Evolutionary conservation across 2,888 invertebrate species (phyloP), one percentile per base, ranked within the genome.

Genomic region (Melanostoma scalare): DNA sequence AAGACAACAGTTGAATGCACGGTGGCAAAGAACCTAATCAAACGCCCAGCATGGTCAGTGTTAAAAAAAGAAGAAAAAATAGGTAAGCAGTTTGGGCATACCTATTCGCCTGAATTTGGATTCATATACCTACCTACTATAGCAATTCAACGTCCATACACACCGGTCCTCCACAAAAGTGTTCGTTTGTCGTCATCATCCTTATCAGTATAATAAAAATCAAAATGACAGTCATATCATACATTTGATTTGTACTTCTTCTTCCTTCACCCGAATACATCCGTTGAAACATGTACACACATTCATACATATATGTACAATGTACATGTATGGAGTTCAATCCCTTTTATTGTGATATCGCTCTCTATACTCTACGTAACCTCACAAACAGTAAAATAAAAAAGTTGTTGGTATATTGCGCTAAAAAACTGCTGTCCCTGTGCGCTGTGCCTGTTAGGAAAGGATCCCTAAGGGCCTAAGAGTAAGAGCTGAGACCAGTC

Each of bases 191-290:
- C 72, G 72, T 77, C 71, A 71, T 72, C 65, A 58, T 65, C 60
- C 78, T 78, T 78, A 78, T 78, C 78, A 78, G 78, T 52, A 72
- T 78, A 78, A 72, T 78, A 78, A 65, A 78, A 78, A 78, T 78
- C 72, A 72, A 69, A 78, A 78, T 72, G 72, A 78, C 63, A 36
- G 78, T 78, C 71, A 72, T 72, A 72, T 72, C 72, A 72, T 78
- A 78, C 46, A 78, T 78, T 78, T 78, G 63, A 60, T 48, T 71
- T 61, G 65, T 36, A 58, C 58, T 72, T 52, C 72, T 65, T 4
- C 58, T 72, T 52, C 72, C 71, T 4, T 72, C 78, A 71, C 53
- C 35, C 8, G 35, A 50, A 30, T 8, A 44, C 55, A 40, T 63
- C 35, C 42, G 20, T 20, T 20, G 20, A 20, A 20, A 20, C 20